Base-by-base conservation (phyloP, 2,797 vertebrate species). In the Myotis vivesi region DNA sequence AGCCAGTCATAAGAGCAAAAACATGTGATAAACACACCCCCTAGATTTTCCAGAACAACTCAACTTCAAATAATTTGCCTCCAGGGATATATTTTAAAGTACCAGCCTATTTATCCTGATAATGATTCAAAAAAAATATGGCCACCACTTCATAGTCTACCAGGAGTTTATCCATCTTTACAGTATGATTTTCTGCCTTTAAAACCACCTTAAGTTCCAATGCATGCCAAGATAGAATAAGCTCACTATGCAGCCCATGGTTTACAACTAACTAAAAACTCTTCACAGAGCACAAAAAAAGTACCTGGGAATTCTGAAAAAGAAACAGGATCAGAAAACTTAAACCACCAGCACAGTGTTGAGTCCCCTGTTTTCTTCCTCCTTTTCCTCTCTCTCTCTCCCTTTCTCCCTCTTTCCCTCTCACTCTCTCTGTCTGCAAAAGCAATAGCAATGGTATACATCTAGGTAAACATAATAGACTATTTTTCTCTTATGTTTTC, bases 21-120 rank as follows among this genome's bases (percentile, higher is more conserved):
- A 87, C 28, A 80, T 11, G 71, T 89, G 17, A 2, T 76, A 90
- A 92, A 62, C 46, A 68, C 15, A 53, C 25, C 0, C 72, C 1
- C 23, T 85, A 68, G 46, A 89, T 81, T 93, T 95, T 87, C 22
- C 22, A 90, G 3, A 90, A 84, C 62, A 92, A 15, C 12, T 28
- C 30, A 55, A 64, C 62, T 93, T 81, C 59, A 80, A 84, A 80
- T 49, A 72, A 77, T 72, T 41, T 84, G 25, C 15, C 53, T 38
- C 82, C 12, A 49, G 15, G 66, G 22, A 84, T 76, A 53, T 41
- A 83, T 41, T 90, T 92, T 28, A 80, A 86, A 94, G 19, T 72
- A 12, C 36, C 49, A 85, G 38, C 46, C 20, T 10, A 15, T n/a
- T 30, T 23, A 69, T 13, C 22, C 76, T 55, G 59, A 89, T 22